A percentile compares a stretch with the other conserved stretches of the same genome.
Evolutionary conservation across 2,888 invertebrate genomes (phyloP).

Genomic region (Chymomyza fuscimana): DNA sequence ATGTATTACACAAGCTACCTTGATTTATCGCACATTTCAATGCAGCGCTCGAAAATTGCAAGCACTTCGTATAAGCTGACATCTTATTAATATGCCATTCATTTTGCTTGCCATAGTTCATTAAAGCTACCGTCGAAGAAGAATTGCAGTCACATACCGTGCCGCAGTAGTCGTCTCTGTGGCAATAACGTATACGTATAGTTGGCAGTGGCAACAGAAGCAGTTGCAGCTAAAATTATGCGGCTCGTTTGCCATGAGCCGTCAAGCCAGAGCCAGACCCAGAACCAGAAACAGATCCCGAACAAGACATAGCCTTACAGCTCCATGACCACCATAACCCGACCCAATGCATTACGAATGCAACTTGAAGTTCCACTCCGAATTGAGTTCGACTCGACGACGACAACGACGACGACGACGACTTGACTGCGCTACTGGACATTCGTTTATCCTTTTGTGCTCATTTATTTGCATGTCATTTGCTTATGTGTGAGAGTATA

Average conservation of each 20-base stretch:
- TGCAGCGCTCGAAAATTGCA: conserved; percentile 38
- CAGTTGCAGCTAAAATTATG: conserved; percentile 23
- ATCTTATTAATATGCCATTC: conserved; percentile 74
- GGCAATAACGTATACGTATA: background rate
- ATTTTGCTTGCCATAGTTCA: conserved; percentile 71
- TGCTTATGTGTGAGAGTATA: conserved; percentile 32
- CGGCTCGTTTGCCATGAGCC: conserved; percentile 63
- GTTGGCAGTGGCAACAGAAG: conserved; percentile 62
- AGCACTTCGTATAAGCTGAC: conserved; percentile 51
- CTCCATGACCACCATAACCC: background rate
- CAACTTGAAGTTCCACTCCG: conserved; percentile 14
- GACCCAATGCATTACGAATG: conserved; percentile 13
- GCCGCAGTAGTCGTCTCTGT: background rate
- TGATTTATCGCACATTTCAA: conserved; percentile 65
- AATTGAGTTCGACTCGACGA: background rate
- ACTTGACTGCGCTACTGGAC: conserved; percentile 36
- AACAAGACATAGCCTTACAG: background rate
- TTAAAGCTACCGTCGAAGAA: conserved; percentile 52
- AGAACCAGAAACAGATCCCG: too few species aligned
- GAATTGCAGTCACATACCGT: background rate
- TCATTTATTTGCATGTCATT: conserved; percentile 73
- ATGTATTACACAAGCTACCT: conserved; percentile 42
- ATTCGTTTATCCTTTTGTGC: conserved; percentile 73
- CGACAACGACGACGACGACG: conserved; percentile 8
- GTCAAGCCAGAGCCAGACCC: background rate